A percentile compares a stretch with the other conserved stretches of the same genome.
Evolutionary conservation across 1,140 invertebrate genomes (phyloP).

Genomic region (fruit fly (Drosophila melanogaster)): DNA sequence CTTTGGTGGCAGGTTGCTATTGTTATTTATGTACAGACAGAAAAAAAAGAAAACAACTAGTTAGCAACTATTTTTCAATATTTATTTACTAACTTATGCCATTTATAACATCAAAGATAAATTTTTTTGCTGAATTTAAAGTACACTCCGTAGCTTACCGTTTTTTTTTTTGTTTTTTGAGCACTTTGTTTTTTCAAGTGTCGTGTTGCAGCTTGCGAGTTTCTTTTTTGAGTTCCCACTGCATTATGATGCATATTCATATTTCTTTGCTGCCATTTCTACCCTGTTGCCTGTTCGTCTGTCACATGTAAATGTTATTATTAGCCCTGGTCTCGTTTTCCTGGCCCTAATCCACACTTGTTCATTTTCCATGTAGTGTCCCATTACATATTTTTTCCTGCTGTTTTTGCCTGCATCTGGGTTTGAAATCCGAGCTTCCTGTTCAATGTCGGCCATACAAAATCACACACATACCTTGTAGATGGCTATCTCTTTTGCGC

Average conservation of each 20-base stretch:
- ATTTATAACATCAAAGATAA: too few relatives aligned
- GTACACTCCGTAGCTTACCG: too few relatives aligned
- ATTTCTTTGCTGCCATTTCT: slow-evolving; percentile 18
- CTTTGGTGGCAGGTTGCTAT: slow-evolving; percentile 16
- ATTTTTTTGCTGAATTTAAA: too few relatives aligned
- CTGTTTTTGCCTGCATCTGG: slow-evolving; percentile 49
- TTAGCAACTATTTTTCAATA: too few relatives aligned
- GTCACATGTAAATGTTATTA: slow-evolving; percentile 47
- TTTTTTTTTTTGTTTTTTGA: too few relatives aligned
- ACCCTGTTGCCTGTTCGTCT: slow-evolving; percentile 11
- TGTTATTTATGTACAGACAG: slow-evolving; percentile 2
- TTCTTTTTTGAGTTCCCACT: slow-evolving; percentile 18
- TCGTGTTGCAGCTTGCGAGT: neutral
- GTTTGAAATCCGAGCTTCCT: slow-evolving; percentile 77
- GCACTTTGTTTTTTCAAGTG: neutral
- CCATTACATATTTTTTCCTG: slow-evolving; percentile 32
- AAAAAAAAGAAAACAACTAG: neutral
- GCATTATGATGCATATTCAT: slow-evolving; percentile 42
- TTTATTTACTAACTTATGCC: neutral
- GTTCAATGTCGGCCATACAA: slow-evolving; percentile 64
- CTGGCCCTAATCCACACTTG: slow-evolving; percentile 12
- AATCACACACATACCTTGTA: slow-evolving; percentile 24
- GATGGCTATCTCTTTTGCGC: neutral
- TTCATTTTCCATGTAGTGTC: slow-evolving; percentile 34
- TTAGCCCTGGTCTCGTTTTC: slow-evolving; percentile 42